Evolutionary conservation across 2,888 invertebrate species (phyloP).

Genomic region (Vanessa cardui): DNA sequence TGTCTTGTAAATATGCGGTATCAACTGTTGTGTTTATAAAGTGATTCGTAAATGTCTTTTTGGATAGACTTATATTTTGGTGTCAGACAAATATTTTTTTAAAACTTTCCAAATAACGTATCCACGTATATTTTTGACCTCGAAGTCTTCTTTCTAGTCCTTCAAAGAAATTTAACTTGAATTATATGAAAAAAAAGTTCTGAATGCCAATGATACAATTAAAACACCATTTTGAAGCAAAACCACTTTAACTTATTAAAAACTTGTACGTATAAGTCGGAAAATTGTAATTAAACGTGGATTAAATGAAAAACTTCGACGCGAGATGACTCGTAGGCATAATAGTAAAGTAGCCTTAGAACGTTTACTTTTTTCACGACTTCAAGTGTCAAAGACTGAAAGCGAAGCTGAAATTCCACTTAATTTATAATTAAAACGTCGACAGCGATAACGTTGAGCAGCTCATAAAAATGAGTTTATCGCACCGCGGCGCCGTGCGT

Average conservation of each 20-base stretch:
- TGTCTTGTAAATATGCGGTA: too few relatives aligned
- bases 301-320: conserved; percentile 37
- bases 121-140: too few relatives aligned
- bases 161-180: too few relatives aligned
- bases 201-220: neutral
- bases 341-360: conserved; percentile 41
- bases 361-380: conserved; percentile 43
- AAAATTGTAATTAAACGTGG: conserved; percentile 40
- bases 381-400: conserved; percentile 44
- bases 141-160: too few relatives aligned
- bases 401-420: conserved; percentile 54
- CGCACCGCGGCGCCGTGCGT: conserved; percentile 60
- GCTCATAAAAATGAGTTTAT: conserved; percentile 74
- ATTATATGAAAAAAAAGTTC: neutral
- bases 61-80: too few relatives aligned
- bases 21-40: too few relatives aligned
- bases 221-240: conserved; percentile 3
- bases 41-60: too few relatives aligned
- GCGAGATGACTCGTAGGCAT: conserved; percentile 38
- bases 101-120: too few relatives aligned
- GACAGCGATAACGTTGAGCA: conserved; percentile 65
- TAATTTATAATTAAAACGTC: conserved; percentile 72
- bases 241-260: conserved; percentile 22
- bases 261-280: conserved; percentile 29
- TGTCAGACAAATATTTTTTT: too few relatives aligned